A percentile compares a stretch with the other conserved stretches of the same genome.
Evolutionary conservation across 1,140 invertebrate species (phyloP).

Genomic region (Drosophila varians): DNA sequence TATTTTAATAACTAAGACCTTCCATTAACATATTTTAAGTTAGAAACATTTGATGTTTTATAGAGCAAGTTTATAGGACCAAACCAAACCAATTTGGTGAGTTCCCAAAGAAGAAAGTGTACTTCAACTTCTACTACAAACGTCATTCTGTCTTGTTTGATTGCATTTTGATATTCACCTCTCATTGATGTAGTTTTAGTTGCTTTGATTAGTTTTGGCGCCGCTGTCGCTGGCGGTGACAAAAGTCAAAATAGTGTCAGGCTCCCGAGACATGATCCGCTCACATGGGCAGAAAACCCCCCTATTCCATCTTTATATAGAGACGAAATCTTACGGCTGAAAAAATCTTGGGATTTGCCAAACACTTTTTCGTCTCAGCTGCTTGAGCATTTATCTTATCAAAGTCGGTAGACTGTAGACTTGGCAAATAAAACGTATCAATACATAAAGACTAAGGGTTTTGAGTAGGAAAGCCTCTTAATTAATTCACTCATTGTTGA

Average conservation of each 20-base stretch:
- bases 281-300: slow-evolving; percentile 5
- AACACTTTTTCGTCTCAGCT: slow-evolving; percentile 28
- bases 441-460: background rate
- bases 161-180: slow-evolving; percentile 38
- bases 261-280: slow-evolving; percentile 35
- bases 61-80: background rate
- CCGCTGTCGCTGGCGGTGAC: slow-evolving; percentile 26
- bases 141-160: slow-evolving; percentile 1
- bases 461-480: background rate
- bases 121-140: background rate
- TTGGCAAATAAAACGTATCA: background rate
- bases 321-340: slow-evolving; percentile 19
- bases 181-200: background rate
- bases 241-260: slow-evolving; percentile 46
- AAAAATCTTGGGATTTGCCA: slow-evolving; percentile 28
- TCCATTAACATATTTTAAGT: too few species aligned
- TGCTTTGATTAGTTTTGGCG: slow-evolving; percentile 45
- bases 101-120: background rate
- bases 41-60: background rate
- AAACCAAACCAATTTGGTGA: background rate
- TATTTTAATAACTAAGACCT: background rate
- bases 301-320: background rate
- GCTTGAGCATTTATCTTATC: slow-evolving; percentile 26
- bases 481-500: background rate
- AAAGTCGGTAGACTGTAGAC: background rate